A percentile compares a stretch with the other conserved stretches of the same genome.
Conservation (phyloP, 2,888 invertebrate species). For the Cyaniris semiargus region DNA sequence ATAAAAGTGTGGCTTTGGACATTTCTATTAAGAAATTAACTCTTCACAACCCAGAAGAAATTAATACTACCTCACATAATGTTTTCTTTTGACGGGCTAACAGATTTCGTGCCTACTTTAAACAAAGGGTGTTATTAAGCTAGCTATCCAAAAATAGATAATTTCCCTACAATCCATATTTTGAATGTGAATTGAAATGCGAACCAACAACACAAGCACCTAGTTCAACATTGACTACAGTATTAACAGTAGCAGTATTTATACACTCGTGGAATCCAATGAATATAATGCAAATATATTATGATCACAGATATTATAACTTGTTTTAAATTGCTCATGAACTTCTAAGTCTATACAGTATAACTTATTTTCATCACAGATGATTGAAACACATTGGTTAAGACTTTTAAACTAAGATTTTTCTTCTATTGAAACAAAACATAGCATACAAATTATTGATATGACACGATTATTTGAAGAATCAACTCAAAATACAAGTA, state of each 20-base stretch:
- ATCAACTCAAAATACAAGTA: background rate
- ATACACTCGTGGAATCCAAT: conserved; percentile 19
- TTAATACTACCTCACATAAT: background rate
- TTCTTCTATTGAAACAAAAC: background rate
- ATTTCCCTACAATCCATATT: background rate
- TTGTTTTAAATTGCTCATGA: conserved; percentile 14
- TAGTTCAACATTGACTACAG: background rate
- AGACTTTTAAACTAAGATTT: background rate
- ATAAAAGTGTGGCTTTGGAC: background rate
- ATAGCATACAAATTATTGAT: background rate
- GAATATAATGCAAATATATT: conserved; percentile 23
- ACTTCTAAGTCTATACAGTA: conserved; percentile 16
- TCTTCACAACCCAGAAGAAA: background rate
- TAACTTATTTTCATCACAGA: conserved; percentile 26
- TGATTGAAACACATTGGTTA: conserved; percentile 27
- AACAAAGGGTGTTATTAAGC: background rate
- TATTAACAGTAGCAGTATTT: conserved; percentile 4
- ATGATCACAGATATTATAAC: conserved; percentile 26
- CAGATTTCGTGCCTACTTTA: background rate
- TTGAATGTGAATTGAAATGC: background rate
- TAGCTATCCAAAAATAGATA: background rate
- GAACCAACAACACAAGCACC: conserved; percentile 1
- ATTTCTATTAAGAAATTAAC: background rate
- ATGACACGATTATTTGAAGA: background rate
- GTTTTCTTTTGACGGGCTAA: background rate